phyloP scores from a whole-genome alignment of 2,888 invertebrate species.

The Drosophila cracens region DNA sequence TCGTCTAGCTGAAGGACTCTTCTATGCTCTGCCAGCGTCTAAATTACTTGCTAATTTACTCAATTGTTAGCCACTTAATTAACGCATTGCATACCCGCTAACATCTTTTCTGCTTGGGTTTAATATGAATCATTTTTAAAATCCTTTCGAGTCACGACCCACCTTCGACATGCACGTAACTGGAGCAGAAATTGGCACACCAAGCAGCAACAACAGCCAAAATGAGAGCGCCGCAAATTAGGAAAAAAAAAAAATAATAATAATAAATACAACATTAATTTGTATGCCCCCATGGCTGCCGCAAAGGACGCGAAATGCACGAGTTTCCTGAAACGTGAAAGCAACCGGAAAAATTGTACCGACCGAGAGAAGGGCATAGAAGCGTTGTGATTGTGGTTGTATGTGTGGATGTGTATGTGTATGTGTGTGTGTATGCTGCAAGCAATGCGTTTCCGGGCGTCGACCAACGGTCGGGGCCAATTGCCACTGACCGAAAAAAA shows the following conservation, averaged over 20 bases:
- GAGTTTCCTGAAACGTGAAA: slow-evolving; percentile 76
- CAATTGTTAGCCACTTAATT: slow-evolving; percentile 51
- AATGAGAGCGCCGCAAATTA: slow-evolving; percentile 33
- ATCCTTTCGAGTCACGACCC: slow-evolving; percentile 51
- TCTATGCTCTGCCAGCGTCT: not conserved
- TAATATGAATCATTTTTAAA: slow-evolving; percentile 65
- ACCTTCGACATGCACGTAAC: slow-evolving; percentile 57
- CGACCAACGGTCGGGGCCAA: slow-evolving; percentile 56
- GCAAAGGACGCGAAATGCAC: slow-evolving; percentile 71
- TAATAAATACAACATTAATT: slow-evolving; percentile 66
- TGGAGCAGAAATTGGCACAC: slow-evolving; percentile 72
- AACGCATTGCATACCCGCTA: slow-evolving; percentile 56
- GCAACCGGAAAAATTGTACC: slow-evolving; percentile 80
- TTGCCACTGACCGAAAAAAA: slow-evolving; percentile 65
- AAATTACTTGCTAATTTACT: not conserved
- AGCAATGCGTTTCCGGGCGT: slow-evolving; percentile 58
- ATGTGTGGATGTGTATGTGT: slow-evolving; percentile 1
- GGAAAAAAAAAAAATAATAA: slow-evolving; percentile 19
- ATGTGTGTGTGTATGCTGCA: slow-evolving; percentile 19
- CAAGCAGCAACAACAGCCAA: slow-evolving; percentile 20
- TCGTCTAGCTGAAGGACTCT: not conserved
- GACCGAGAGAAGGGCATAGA: slow-evolving; percentile 18
- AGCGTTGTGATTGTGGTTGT: not conserved
- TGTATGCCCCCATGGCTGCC: slow-evolving; percentile 50
- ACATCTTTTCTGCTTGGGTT: slow-evolving; percentile 19